Evolutionary conservation across 2,797 vertebrate genomes (phyloP), one percentile per base, ranked within the genome.

Genomic region (Molossus molossus): DNA sequence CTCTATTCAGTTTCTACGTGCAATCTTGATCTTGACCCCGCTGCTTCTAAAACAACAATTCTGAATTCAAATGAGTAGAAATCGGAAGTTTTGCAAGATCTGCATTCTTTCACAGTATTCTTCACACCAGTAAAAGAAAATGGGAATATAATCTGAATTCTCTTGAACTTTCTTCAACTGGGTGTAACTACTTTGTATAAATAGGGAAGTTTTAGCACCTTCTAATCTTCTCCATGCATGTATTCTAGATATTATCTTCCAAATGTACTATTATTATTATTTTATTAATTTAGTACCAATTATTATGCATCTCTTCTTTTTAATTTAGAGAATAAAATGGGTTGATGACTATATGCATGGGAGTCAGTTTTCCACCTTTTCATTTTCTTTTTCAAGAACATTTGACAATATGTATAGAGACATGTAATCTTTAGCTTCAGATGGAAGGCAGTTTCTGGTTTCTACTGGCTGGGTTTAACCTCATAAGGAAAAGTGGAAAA

Each of bases 401-500:
- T 33, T 81, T 18, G 58, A 60, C 10, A 45, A 18, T 55, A 81
- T 48, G 10, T 17, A 18, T 9, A 27, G 50, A 82, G 40, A 91
- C 9, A 65, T 50, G 21, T 1, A 9, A 73, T 83, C 87, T 60
- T 76, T 87, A 57, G 67, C 40, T 87, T 96, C 60, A 48, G 53
- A 95, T 77, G 82, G 73, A 92, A 82, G 58, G 29, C n/a, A 10
- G 14, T 79, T 57, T 82, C 57, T 96, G 65, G 69, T 67, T 92
- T 94, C 72, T 70, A 64, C 37, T 92, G 82, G n/a, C 62, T 90
- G 45, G 18, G 27, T 76, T 92, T 67, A 91, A 91, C 67, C 69
- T 91, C 84, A 83, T 62, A 75, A 95, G 58, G 86, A 96, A 94
- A 86, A 45, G 45, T 90, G 33, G 40, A 82, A 79, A 79, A 75